Evolutionary conservation across 2,113 vertebrate species (phyloP).

Genomic region (Lontra canadensis): DNA sequence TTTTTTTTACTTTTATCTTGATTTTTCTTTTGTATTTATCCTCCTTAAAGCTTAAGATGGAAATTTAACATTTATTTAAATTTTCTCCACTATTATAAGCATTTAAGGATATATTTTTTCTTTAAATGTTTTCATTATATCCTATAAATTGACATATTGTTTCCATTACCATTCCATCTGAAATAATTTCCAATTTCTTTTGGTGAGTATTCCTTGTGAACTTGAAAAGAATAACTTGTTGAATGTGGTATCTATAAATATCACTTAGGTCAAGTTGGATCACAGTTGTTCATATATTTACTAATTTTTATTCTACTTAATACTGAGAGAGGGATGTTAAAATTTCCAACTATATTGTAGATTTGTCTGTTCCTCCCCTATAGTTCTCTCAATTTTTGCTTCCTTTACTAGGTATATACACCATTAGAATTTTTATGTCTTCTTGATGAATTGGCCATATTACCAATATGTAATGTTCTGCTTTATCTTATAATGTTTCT

Average conservation of each 20-base stretch:
- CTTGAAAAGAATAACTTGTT: background rate
- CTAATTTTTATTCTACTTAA: background rate
- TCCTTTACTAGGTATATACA: background rate
- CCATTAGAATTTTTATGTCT: background rate
- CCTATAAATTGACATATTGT: background rate
- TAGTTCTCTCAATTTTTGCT: background rate
- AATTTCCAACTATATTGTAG: background rate
- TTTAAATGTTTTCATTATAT: background rate
- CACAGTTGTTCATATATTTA: background rate
- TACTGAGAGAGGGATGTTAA: background rate
- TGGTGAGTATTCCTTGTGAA: background rate
- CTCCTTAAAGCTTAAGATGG: background rate
- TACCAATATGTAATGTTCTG: background rate
- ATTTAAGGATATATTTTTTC: background rate
- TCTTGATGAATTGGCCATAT: background rate
- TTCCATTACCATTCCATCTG: background rate
- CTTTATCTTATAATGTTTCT: background rate
- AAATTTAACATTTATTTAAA: background rate
- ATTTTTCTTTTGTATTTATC: background rate
- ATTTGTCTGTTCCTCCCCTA: background rate
- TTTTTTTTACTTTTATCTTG: background rate
- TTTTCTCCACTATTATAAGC: background rate
- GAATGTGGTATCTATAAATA: background rate
- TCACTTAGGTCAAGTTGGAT: background rate
- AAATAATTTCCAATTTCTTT: background rate